A percentile compares a stretch with the other conserved stretches of the same genome.
Evolutionary conservation across 1,140 invertebrate species (phyloP).

Genomic region (Lutraria rhynchaena): DNA sequence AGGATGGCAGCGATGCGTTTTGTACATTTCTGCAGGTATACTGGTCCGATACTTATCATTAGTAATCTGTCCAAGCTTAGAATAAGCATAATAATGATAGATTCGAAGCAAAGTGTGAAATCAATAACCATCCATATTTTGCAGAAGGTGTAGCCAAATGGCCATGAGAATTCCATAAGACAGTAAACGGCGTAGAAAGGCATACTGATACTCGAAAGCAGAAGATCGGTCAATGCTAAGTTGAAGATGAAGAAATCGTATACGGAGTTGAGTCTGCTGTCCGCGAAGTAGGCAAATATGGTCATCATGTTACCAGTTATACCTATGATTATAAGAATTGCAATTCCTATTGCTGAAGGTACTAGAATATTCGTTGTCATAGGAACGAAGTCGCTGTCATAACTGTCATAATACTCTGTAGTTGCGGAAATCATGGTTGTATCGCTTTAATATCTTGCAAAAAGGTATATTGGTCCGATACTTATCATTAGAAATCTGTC

Average conservation of each 20-base stretch:
- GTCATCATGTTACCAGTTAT: slow-evolving; percentile 71
- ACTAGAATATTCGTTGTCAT: slow-evolving; percentile 13
- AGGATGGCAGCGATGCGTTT: slow-evolving; percentile 49
- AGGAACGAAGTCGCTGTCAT: not conserved
- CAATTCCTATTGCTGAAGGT: slow-evolving; percentile 52
- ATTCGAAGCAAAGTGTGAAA: slow-evolving; percentile 67
- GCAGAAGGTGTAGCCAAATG: slow-evolving; percentile 68
- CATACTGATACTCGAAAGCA: slow-evolving; percentile 70
- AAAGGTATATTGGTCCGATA: slow-evolving; percentile 57
- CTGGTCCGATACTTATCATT: slow-evolving; percentile 62
- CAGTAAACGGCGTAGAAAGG: slow-evolving; percentile 68
- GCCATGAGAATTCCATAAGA: slow-evolving; percentile 60
- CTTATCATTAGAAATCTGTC: slow-evolving; percentile 68
- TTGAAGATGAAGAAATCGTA: slow-evolving; percentile 76
- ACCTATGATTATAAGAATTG: slow-evolving; percentile 58
- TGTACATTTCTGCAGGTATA: slow-evolving; percentile 59
- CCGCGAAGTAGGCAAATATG: slow-evolving; percentile 67
- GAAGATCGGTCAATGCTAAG: slow-evolving; percentile 74
- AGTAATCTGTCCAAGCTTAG: slow-evolving; percentile 69
- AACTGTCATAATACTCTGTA: not conserved
- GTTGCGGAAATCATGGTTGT: not conserved
- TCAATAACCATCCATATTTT: slow-evolving; percentile 71
- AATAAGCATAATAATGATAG: slow-evolving; percentile 67
- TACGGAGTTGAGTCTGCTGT: slow-evolving; percentile 66
- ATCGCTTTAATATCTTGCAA: no score